Conservation (phyloP, 2,113 vertebrate genomes). For the Salvator merianae region DNA sequence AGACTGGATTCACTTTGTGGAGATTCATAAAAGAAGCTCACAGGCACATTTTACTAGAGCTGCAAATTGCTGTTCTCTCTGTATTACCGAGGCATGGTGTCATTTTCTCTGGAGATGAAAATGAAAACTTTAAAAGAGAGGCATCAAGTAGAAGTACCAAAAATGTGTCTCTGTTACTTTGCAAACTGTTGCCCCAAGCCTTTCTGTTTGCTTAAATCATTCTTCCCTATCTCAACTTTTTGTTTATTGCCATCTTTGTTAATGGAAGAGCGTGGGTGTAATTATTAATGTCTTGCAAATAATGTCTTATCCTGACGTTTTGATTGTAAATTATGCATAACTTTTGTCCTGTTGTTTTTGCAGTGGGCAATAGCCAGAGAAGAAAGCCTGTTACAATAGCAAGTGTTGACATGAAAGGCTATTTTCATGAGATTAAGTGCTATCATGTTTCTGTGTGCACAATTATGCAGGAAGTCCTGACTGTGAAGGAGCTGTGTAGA, state of each 20-base stretch:
- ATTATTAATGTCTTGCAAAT: not conserved
- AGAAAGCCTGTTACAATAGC: too few relatives aligned
- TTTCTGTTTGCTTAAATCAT: not conserved
- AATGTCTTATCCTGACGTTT: too few relatives aligned
- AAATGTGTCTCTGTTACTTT: not conserved
- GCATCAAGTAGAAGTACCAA: not conserved
- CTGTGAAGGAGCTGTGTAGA: not conserved
- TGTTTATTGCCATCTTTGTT: not conserved
- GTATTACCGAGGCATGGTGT: not conserved
- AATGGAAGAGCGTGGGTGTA: not conserved
- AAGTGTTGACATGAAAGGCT: too few relatives aligned
- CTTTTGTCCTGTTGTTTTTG: too few relatives aligned
- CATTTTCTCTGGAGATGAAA: not conserved
- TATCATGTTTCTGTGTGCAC: not conserved
- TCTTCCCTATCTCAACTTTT: not conserved
- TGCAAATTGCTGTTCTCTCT: constrained; percentile 2
- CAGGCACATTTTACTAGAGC: not conserved
- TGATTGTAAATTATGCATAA: too few relatives aligned
- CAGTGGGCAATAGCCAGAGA: too few relatives aligned
- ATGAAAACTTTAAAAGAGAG: not conserved
- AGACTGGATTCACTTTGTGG: not conserved
- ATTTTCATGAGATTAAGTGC: not conserved
- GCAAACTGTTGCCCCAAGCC: not conserved
- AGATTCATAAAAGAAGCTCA: not conserved
- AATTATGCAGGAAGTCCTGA: not conserved